These are phyloP conservation scores for Rhabdomys dilectus DNA, from an alignment of 2,113 vertebrate genomes.

Conservation along the genomic window DNA sequence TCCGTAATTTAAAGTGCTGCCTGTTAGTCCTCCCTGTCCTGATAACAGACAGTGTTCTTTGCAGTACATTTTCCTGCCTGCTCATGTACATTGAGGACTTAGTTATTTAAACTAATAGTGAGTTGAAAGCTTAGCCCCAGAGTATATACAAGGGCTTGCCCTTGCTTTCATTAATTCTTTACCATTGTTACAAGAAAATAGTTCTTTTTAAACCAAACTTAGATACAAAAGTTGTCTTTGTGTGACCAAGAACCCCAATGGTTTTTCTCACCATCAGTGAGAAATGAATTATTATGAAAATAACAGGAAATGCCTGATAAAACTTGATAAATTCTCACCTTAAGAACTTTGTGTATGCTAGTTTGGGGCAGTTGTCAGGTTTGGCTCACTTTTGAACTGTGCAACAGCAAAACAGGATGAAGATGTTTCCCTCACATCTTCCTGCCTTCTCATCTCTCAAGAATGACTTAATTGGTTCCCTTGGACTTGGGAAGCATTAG, in stretches of 20 bases:
- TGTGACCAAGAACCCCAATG: not conserved
- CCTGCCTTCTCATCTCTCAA: conserved; percentile 32
- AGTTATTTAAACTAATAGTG: conserved; percentile 42
- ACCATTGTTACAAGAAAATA: not conserved
- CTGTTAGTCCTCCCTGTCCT: conserved; percentile 4
- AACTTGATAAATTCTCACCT: not conserved
- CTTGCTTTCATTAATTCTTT: conserved; percentile 31
- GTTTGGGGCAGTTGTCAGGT: not conserved
- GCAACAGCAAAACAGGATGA: conserved; percentile 10
- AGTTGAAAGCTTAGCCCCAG: not conserved
- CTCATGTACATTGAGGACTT: not conserved
- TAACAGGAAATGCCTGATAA: conserved; percentile 21
- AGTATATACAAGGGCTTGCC: not conserved
- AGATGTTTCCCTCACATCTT: conserved; percentile 29
- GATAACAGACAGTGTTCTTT: not conserved
- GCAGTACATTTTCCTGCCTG: conserved; percentile 3
- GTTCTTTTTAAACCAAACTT: conserved; percentile 44
- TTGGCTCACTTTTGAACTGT: not conserved
- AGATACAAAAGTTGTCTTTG: not conserved
- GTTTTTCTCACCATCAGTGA: conserved; percentile 29
- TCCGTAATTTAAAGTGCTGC: not conserved
- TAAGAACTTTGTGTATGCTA: not conserved
- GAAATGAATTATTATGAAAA: conserved; percentile 31
- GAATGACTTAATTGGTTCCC: conserved; percentile 52
- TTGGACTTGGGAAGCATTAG: not conserved